Conservation (phyloP, 2,113 vertebrate species). For the Tauraco erythrolophus region DNA sequence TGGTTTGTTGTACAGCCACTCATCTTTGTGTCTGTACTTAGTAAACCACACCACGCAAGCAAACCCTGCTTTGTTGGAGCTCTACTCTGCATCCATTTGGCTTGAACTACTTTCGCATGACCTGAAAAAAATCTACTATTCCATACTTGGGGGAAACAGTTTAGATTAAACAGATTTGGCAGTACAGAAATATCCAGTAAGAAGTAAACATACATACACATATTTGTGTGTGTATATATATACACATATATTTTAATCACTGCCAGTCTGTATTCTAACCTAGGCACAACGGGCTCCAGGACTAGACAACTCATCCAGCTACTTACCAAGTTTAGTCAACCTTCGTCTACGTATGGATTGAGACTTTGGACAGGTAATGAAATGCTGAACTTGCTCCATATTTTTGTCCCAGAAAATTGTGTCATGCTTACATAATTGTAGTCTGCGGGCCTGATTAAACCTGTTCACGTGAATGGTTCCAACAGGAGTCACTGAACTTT, state of each 20-base stretch:
- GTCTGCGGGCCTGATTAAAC: slow-evolving; percentile 30
- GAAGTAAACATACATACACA: neutral
- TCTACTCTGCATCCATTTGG: neutral
- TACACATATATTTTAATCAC: neutral
- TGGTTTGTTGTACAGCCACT: neutral
- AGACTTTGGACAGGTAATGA: neutral
- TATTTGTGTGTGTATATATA: rapidly evolving
- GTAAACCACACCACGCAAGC: neutral
- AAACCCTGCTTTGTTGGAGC: neutral
- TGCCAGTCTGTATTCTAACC: neutral
- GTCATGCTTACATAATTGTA: slow-evolving; percentile 18
- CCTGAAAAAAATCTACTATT: neutral
- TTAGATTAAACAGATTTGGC: neutral
- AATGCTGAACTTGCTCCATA: slow-evolving; percentile 21
- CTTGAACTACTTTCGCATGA: neutral
- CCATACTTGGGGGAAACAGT: neutral
- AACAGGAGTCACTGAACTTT: slow-evolving; percentile 17
- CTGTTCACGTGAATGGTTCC: neutral
- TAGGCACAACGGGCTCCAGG: neutral
- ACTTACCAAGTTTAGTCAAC: neutral
- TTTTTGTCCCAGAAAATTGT: slow-evolving; percentile 31
- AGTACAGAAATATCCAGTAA: neutral
- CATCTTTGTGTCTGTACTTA: neutral
- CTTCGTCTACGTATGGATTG: neutral
- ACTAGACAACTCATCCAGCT: neutral